Base-by-base conservation (phyloP, 2,888 invertebrate species). In the Isoperla grammatica region DNA sequence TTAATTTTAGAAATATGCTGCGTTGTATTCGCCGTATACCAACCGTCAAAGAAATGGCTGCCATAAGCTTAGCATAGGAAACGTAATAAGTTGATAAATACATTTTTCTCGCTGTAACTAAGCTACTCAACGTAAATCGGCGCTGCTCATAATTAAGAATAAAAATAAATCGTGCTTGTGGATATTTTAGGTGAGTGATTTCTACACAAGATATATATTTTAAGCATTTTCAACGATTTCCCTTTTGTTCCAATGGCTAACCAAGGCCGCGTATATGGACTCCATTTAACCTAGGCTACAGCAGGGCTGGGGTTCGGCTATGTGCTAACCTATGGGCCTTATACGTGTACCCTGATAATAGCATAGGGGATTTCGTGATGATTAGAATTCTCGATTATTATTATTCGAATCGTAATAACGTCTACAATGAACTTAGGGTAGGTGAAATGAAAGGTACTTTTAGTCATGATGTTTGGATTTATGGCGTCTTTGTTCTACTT, bases 11-110 rank as follows among this genome's bases (percentile, higher is more conserved):
- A 70, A 71, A 72, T 59, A 68, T 69, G 70, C 70, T 69, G 68
- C 69, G 68, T 69, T 67, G 70, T 72, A 74, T 69, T 73, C 68
- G 71, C 72, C 42, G 19, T 59, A 61, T 62, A 61, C 59, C 63
- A 75, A 75, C 74, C 73, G 71, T 70, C 72, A 68, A 73, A 73
- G 75, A 76, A 77, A 77, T 78, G 77, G 78, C 78, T 76, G 77
- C 77, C 77, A 75, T 78, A 77, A 77, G 78, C 74, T 74, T 72
- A 72, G 73, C 74, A 78, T 77, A 72, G 76, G 74, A 67, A 69
- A 67, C 59, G 46, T 35, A 43, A 42, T 45, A 62, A 56, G 42
- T 39, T 43, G 42, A 20, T 37, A 22, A 55, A 53, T 57, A 48
- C 22, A 22, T 59, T 61, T 60, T 56, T 63, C 46, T 58, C 58